These are phyloP conservation scores for Drosophila putrida DNA, from an alignment of 2,888 invertebrate genomes.

Conservation along the genomic window DNA sequence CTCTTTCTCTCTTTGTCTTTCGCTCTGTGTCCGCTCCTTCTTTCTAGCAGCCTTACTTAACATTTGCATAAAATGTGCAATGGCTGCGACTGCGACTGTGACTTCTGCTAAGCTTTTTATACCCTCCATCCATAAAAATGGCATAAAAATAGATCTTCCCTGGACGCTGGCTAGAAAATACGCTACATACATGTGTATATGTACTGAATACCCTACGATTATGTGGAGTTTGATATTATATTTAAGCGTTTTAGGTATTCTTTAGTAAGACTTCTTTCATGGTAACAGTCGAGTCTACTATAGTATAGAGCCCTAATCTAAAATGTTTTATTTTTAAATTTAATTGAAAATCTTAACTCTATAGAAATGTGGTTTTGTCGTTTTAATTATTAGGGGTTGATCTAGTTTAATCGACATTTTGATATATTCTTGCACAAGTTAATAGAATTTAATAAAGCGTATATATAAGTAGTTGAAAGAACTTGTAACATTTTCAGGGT, in stretches of 20 bases:
- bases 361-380: too few species aligned
- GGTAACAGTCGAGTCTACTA: too few species aligned
- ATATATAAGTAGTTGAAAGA: too few species aligned
- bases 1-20: background rate
- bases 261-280: too few species aligned
- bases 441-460: too few species aligned
- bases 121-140: conserved; percentile 15
- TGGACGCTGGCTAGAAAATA: background rate
- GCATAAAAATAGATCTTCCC: background rate
- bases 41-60: conserved; percentile 12
- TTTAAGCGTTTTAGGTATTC: background rate
- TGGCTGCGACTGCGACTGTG: conserved; percentile 25
- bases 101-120: conserved; percentile 23
- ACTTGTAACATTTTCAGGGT: too few species aligned
- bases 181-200: background rate
- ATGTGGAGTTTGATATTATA: background rate
- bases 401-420: too few species aligned
- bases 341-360: too few species aligned
- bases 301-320: too few species aligned
- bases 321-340: too few species aligned
- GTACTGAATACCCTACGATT: background rate
- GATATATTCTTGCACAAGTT: too few species aligned
- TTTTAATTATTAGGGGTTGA: too few species aligned
- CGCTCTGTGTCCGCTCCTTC: background rate
- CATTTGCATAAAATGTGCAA: conserved; percentile 72